These are phyloP conservation scores for Montifringilla adamsi DNA, from an alignment of 2,113 vertebrate species.

Conservation along the genomic window DNA sequence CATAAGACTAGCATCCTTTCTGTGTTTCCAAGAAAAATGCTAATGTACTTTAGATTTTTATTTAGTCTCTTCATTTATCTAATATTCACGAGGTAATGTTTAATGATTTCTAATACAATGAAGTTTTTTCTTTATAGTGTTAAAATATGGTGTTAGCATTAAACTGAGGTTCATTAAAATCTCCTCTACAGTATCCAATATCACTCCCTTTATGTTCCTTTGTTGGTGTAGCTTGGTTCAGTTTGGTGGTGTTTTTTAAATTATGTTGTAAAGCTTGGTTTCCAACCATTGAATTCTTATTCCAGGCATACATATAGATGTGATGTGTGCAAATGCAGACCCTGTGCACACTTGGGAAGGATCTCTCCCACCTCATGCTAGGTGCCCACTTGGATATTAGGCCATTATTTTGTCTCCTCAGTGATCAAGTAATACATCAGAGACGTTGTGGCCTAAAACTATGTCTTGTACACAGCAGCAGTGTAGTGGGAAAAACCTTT, in stretches of 20 bases:
- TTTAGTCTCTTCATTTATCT: background rate
- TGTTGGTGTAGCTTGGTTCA: background rate
- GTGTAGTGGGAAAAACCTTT: background rate
- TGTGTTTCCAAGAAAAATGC: background rate
- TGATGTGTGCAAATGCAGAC: background rate
- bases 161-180: background rate
- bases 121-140: background rate
- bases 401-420: background rate
- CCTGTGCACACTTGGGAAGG: accelerated
- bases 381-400: background rate
- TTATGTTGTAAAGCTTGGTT: background rate
- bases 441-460: background rate
- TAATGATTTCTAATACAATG: background rate
- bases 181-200: background rate
- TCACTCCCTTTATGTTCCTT: background rate
- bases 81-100: background rate
- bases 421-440: background rate
- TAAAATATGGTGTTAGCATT: background rate
- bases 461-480: background rate
- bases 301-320: background rate
- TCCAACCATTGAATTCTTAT: background rate
- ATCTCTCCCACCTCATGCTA: background rate
- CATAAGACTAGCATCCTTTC: background rate
- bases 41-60: background rate
- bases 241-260: background rate